Conservation (phyloP, 2,888 invertebrate genomes). For the Gonocerus acuteangulatus region DNA sequence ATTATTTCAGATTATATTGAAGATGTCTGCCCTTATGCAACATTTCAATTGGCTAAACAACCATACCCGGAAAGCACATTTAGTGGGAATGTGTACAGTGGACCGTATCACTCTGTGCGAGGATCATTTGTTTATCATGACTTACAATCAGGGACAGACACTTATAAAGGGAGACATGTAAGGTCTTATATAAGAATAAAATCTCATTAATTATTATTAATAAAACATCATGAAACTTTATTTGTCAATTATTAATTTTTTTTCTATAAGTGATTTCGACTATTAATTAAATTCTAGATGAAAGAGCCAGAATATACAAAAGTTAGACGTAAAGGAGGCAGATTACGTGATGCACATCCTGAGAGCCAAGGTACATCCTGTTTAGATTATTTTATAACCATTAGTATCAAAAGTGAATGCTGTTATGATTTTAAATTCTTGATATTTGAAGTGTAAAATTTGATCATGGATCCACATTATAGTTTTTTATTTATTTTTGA, state of each 20-base stretch:
- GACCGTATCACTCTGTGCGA: slow-evolving; percentile 76
- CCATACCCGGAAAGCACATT: slow-evolving; percentile 80
- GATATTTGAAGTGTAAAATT: too few relatives aligned
- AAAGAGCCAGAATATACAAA: slow-evolving; percentile 78
- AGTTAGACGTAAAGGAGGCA: slow-evolving; percentile 72
- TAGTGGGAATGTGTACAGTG: slow-evolving; percentile 80
- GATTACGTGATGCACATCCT: slow-evolving; percentile 70
- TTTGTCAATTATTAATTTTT: too few relatives aligned
- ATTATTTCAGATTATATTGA: slow-evolving; percentile 70
- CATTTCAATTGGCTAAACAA: slow-evolving; percentile 80
- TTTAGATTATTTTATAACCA: background rate
- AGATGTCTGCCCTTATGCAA: slow-evolving; percentile 88
- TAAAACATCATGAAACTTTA: background rate
- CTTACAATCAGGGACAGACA: slow-evolving; percentile 54
- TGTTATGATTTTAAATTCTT: too few relatives aligned
- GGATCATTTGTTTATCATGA: slow-evolving; percentile 84
- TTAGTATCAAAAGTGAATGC: background rate
- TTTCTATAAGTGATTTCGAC: too few relatives aligned
- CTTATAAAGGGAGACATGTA: slow-evolving; percentile 66
- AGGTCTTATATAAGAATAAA: slow-evolving; percentile 39
- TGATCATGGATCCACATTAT: too few relatives aligned
- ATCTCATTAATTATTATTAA: background rate
- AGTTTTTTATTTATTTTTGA: too few relatives aligned
- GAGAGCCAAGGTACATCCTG: slow-evolving; percentile 70
- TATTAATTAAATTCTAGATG: slow-evolving; percentile 52